phyloP scores from a whole-genome alignment of 2,888 invertebrate species.

The Physocephala rufipes region DNA sequence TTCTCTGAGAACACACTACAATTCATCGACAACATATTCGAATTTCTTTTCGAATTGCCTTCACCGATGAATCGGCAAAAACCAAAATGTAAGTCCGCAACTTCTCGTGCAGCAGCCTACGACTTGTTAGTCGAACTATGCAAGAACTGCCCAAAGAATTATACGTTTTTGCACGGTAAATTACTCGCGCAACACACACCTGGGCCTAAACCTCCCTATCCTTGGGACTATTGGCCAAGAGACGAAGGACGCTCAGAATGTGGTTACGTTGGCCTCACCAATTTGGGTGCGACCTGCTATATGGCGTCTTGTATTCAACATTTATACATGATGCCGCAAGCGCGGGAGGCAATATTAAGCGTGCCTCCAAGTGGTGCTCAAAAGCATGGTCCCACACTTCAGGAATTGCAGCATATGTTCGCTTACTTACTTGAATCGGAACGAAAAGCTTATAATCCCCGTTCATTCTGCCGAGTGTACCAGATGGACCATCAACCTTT shows the following conservation, averaged over 20 bases:
- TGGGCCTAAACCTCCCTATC: constrained; percentile 83
- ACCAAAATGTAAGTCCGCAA: constrained; percentile 92
- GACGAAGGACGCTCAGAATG: constrained; percentile 94
- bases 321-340: constrained; percentile 96
- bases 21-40: constrained; percentile 75
- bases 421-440: constrained; percentile 94
- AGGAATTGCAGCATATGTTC: constrained; percentile 94
- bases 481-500: constrained; percentile 97
- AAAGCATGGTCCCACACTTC: constrained; percentile 83
- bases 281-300: constrained; percentile 95
- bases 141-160: constrained; percentile 85
- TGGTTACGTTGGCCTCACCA: constrained; percentile 93
- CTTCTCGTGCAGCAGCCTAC: constrained; percentile 89
- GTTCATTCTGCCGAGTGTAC: constrained; percentile 94
- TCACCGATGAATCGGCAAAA: constrained; percentile 84
- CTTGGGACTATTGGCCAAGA: constrained; percentile 98
- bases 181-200: constrained; percentile 88
- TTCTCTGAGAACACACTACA: constrained; percentile 77
- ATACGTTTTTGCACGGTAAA: constrained; percentile 82
- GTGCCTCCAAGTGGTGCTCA: constrained; percentile 78
- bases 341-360: constrained; percentile 82
- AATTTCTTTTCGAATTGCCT: constrained; percentile 89
- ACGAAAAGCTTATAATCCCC: constrained; percentile 93
- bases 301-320: constrained; percentile 99
- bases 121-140: constrained; percentile 90